Conservation (phyloP, 2,888 invertebrate species). For the Malthinus seriepunctatus region DNA sequence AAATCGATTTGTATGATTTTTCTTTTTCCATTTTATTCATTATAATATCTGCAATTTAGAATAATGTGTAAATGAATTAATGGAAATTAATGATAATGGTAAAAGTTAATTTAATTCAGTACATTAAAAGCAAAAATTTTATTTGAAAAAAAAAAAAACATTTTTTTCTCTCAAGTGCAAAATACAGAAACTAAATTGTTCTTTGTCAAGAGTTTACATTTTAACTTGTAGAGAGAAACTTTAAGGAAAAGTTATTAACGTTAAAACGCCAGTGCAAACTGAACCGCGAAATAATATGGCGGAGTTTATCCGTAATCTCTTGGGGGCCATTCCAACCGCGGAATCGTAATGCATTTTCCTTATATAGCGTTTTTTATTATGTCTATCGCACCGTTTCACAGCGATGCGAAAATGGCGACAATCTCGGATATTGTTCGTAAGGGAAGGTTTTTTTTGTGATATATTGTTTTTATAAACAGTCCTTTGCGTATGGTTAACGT, state of each 20-base stretch:
- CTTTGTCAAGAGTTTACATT: conserved; percentile 43
- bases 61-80: no score
- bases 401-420: conserved; percentile 51
- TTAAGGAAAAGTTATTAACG: conserved; percentile 48
- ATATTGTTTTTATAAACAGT: conserved; percentile 34
- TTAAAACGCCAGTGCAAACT: conserved; percentile 45
- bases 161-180: conserved; percentile 11
- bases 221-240: conserved; percentile 34
- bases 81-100: no score
- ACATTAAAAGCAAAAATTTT: no score
- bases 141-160: no score
- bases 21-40: no score
- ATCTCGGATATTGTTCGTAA: conserved; percentile 52
- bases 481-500: conserved; percentile 19
- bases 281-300: conserved; percentile 50
- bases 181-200: conserved; percentile 37
- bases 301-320: conserved; percentile 49
- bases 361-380: conserved; percentile 57
- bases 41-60: no score
- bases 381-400: conserved; percentile 51
- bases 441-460: conserved; percentile 44
- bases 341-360: conserved; percentile 58
- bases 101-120: no score
- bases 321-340: conserved; percentile 52
- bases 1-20: no score